Conservation (phyloP, 30 jellyfish, hydroid and myxozoan species). For the Turritopsis dohrnii region DNA sequence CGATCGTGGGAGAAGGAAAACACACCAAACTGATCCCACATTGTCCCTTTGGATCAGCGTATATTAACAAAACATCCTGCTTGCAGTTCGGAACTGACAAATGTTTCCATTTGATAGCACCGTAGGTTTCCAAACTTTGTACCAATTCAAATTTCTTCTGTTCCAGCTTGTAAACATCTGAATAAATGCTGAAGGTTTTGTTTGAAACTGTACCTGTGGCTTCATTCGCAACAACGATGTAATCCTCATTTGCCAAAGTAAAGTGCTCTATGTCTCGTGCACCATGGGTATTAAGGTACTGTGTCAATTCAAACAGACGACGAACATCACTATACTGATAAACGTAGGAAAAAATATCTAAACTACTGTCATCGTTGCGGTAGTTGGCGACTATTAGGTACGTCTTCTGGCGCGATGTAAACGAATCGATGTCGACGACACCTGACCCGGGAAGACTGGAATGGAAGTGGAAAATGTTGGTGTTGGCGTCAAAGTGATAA, state of each 20-base stretch:
- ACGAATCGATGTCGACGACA: slow-evolving; percentile 55
- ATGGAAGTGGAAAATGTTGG: slow-evolving; percentile 39
- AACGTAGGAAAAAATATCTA: slow-evolving; percentile 40
- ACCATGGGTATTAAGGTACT: slow-evolving; percentile 61
- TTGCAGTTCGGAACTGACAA: slow-evolving; percentile 48
- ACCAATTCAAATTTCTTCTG: slow-evolving; percentile 37
- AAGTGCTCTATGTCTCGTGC: slow-evolving; percentile 63
- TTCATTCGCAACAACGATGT: slow-evolving; percentile 57
- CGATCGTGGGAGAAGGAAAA: slow-evolving; percentile 35
- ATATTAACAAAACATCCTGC: slow-evolving; percentile 39
- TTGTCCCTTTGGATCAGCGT: slow-evolving; percentile 55
- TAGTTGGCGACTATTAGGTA: slow-evolving; percentile 49
- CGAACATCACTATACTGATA: slow-evolving; percentile 33
- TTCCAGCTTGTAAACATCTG: slow-evolving; percentile 36
- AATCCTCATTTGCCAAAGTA: slow-evolving; percentile 23
- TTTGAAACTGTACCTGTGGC: slow-evolving; percentile 29
- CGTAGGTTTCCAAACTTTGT: slow-evolving; percentile 36
- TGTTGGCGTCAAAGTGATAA: slow-evolving; percentile 26
- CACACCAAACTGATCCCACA: slow-evolving; percentile 68
- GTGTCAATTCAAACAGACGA: slow-evolving; percentile 24
- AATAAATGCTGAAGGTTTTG: slow-evolving; percentile 31
- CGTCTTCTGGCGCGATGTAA: slow-evolving; percentile 1
- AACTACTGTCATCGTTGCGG: slow-evolving; percentile 28
- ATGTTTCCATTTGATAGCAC: slow-evolving; percentile 63
- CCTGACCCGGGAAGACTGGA: slow-evolving; percentile 47